phyloP scores from a whole-genome alignment of 2,888 invertebrate genomes.

The Hypsopygia costalis region DNA sequence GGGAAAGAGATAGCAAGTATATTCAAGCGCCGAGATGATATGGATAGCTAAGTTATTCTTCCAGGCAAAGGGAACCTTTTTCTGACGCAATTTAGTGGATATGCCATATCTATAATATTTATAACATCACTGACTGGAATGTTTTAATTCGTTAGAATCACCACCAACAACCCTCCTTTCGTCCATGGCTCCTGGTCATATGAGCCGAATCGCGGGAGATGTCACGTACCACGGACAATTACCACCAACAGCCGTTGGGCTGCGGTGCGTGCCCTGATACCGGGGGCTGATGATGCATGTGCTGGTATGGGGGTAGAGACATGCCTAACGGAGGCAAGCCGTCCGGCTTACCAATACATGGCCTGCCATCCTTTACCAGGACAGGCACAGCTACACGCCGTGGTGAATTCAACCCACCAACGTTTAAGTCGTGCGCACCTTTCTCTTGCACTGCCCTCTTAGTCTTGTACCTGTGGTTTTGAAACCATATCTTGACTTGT shows the following conservation, averaged over 20 bases:
- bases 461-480: slow-evolving; percentile 99
- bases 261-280: slow-evolving; percentile 57
- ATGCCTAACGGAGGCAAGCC: slow-evolving; percentile 73
- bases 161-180: too few relatives aligned
- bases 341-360: slow-evolving; percentile 85
- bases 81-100: too few relatives aligned
- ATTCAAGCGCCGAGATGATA: too few relatives aligned
- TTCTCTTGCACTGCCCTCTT: slow-evolving; percentile 98
- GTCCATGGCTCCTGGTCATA: too few relatives aligned
- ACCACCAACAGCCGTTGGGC: slow-evolving; percentile 78
- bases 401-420: slow-evolving; percentile 89
- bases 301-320: slow-evolving; percentile 72
- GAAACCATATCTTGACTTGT: slow-evolving; percentile 99
- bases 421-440: slow-evolving; percentile 85
- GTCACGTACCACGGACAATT: too few relatives aligned
- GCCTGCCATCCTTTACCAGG: slow-evolving; percentile 95
- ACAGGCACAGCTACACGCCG: slow-evolving; percentile 96
- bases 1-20: too few relatives aligned
- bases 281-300: slow-evolving; percentile 64
- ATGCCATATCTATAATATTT: too few relatives aligned
- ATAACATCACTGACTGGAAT: too few relatives aligned
- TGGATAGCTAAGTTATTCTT: too few relatives aligned
- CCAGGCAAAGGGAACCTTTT: too few relatives aligned
- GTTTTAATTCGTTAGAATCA: too few relatives aligned
- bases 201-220: too few relatives aligned